Evolutionary conservation across 1,140 invertebrate genomes (phyloP), one percentile per base, ranked within the genome.

Genomic region (Drosophila kepulauana): DNA sequence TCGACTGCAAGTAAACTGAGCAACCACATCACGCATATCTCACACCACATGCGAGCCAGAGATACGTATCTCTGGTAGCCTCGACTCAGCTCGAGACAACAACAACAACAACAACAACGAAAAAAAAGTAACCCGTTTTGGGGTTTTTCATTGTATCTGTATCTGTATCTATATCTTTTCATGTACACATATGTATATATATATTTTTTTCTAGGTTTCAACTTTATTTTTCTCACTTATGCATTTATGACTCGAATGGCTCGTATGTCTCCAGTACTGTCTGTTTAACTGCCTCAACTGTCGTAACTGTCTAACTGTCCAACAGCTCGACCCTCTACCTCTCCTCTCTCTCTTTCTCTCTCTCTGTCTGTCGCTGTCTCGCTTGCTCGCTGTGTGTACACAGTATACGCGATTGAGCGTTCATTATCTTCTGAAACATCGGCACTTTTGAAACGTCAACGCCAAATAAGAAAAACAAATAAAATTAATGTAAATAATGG

Each of bases 401-500:
- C 70, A 82, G 62, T 82, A 63, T 78, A 70, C 75, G 13, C 63
- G 66, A 79, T 85, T 79, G 71, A 71, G 70, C 86, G 78, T 89
- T 90, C 85, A 89, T 89, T 89, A 89, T 89, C 85, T 89, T 81
- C 84, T 76, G 86, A 89, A 90, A 89, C 85, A 89, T 89, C 85
- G 85, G 85, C 85, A 89, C 85, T 89, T 89, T 89, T 89, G 85
- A 89, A 90, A 89, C 81, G 86, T 79, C 81, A 90, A 88, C 54
- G 78, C 81, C 86, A 89, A 89, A 89, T 89, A 89, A 89, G 86
- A 85, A 89, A 89, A 89, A 85, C 86, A 89, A 89, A 89, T 89
- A 89, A 90, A 89, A 90, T 89, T 74, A 81, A 90, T 89, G 85
- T 90, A 89, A 89, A 89, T 89, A 89, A 89, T 89, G 85, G 85